Evolutionary conservation across 2,113 vertebrate genomes (phyloP).

Genomic region (Rhea pennata): DNA sequence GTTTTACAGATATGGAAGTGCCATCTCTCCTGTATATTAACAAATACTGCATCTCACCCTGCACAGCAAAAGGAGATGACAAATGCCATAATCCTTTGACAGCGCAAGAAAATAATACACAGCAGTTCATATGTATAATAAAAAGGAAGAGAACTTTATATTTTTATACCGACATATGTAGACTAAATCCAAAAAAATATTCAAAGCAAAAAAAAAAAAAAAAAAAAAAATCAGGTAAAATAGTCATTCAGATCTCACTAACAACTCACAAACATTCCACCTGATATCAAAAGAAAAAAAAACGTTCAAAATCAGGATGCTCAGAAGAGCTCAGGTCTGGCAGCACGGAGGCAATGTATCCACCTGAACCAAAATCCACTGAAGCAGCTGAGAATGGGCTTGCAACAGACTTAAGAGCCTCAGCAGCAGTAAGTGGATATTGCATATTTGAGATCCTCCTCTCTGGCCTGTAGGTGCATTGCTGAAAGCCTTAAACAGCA

Average conservation of each 20-base stretch:
- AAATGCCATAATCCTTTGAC: constrained; percentile 7
- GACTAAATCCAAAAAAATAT: not conserved
- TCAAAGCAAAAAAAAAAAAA: not conserved
- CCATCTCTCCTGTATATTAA: constrained; percentile 5
- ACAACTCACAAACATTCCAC: not conserved
- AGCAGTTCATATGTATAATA: not conserved
- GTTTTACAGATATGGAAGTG: not conserved
- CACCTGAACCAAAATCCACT: not conserved
- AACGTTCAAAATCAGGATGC: not conserved
- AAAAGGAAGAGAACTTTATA: fast-evolving
- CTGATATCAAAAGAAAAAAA: not conserved
- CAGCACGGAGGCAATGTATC: not conserved
- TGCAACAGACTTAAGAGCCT: not conserved
- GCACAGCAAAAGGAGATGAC: not conserved
- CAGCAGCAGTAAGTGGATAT: fast-evolving
- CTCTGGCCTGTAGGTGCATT: not conserved
- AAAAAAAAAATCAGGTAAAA: not conserved
- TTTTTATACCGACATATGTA: fast-evolving
- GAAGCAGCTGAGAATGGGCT: not conserved
- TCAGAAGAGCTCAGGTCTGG: not conserved
- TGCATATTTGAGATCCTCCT: not conserved
- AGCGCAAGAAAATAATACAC: not conserved
- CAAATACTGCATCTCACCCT: not conserved
- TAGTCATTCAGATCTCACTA: not conserved
- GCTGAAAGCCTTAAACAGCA: not conserved